These are phyloP conservation scores for Drosophila leonis DNA, from an alignment of 2,888 invertebrate species.

Conservation along the genomic window DNA sequence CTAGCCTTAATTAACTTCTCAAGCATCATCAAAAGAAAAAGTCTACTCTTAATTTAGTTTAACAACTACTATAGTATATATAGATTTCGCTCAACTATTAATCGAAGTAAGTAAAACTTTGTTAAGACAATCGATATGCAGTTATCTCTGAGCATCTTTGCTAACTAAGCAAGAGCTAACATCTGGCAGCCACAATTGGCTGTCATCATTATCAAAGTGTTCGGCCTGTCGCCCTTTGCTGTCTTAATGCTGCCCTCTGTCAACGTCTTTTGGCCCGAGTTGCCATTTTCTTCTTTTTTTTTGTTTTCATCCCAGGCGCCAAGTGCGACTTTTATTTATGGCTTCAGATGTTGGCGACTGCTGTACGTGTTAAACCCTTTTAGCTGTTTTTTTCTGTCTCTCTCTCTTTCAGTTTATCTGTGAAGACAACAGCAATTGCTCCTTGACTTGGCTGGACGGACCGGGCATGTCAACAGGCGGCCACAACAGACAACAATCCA, in stretches of 20 bases:
- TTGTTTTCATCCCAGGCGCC: conserved; percentile 7
- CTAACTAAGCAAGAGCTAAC: neutral
- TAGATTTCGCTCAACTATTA: neutral
- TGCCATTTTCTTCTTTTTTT: conserved; percentile 16
- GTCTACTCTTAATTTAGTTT: neutral
- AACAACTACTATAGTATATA: neutral
- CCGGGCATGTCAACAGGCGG: conserved; percentile 66
- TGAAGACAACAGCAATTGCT: conserved; percentile 49
- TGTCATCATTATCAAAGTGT: conserved; percentile 67
- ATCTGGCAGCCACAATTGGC: conserved; percentile 59
- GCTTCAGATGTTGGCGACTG: conserved; percentile 49
- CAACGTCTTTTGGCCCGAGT: conserved; percentile 47
- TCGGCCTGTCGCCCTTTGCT: conserved; percentile 35
- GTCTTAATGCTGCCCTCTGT: conserved; percentile 51
- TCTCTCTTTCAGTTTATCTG: conserved; percentile 42
- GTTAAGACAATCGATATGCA: neutral
- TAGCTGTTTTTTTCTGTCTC: conserved; percentile 25
- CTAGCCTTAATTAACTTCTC: too few species aligned
- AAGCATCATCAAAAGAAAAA: neutral
- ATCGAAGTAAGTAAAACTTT: neutral
- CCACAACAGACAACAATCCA: conserved; percentile 51
- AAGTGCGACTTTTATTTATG: conserved; percentile 71
- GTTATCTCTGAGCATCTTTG: neutral
- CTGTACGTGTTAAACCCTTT: conserved; percentile 78
- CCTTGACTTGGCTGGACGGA: conserved; percentile 57